Evolutionary conservation across 2,888 invertebrate genomes (phyloP), one percentile per base, ranked within the genome.

Genomic region (Caenorhabditis macrosperma): DNA sequence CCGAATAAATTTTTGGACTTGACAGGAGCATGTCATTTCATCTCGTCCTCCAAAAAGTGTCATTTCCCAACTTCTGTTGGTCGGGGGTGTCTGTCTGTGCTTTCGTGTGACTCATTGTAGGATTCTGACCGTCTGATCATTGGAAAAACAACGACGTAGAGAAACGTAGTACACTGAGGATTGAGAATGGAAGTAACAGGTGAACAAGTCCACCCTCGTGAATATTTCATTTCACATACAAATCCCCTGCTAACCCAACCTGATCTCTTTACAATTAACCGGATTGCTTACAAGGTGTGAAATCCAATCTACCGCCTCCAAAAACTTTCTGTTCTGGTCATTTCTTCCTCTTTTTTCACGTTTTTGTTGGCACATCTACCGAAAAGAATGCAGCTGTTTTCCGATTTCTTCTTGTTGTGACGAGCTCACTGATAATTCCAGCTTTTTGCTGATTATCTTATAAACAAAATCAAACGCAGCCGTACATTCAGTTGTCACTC

Each of bases 171-270:
- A n/a, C n/a, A n/a, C n/a, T n/a, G n/a, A n/a, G n/a, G n/a, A n/a
- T n/a, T 38, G 38, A 38, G 38, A 38, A 38, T 38, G 38, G 7
- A 12, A 17, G 44, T 17, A 44, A 55, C 55, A 55, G 55, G 52
- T 52, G 52, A 30, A 26, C 30, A 9, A 33, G 44, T 38, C 28
- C 33, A 48, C 24, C 33, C 55, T 28, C 48, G 59, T 74, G 57
- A 74, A 74, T 74, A 41, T 64, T 74, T 74, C 74, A 74, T 38
- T 12, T 28, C 38, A 54, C 48, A 57, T 63, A 57, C 61, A 71
- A 63, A 54, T 54, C 30, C 28, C 48, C 7, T n/a, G 15, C 64
- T 24, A 33, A 57, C 22, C 33, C 26, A 30, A 9, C 33, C 30
- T 33, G n/a, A n/a, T 54, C n/a, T 54, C 33, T 20, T 55, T 20